Conservation (phyloP, 2,888 invertebrate species). For the Mythimna ferrago region DNA sequence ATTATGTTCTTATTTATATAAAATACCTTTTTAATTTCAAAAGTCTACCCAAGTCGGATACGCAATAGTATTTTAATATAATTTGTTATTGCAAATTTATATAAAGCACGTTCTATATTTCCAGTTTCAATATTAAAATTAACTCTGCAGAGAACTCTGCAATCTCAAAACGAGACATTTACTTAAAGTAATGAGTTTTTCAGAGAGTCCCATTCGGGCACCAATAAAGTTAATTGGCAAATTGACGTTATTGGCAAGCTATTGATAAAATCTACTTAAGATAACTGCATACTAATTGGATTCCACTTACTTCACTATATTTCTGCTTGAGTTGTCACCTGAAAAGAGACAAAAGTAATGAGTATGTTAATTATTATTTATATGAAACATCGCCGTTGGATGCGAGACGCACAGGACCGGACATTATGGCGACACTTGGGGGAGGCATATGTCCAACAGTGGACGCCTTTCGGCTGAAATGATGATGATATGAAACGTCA, state of each 20-base stretch:
- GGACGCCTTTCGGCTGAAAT: too few species aligned
- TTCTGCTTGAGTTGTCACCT: constrained; percentile 37
- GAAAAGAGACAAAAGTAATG: constrained; percentile 47
- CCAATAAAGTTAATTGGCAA: constrained; percentile 50
- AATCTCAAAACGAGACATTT: constrained; percentile 3
- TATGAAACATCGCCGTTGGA: background rate
- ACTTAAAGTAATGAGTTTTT: constrained; percentile 25
- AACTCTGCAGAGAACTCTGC: too few species aligned
- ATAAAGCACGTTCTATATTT: background rate
- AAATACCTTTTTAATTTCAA: too few species aligned
- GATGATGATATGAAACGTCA: too few species aligned
- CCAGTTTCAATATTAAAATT: background rate
- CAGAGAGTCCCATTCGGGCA: constrained; percentile 36
- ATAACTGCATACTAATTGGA: constrained; percentile 43
- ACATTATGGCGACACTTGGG: too few species aligned
- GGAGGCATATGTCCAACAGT: too few species aligned
- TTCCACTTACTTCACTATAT: constrained; percentile 55
- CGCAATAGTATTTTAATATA: too few species aligned
- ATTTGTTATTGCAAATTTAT: background rate
- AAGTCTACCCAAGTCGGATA: too few species aligned
- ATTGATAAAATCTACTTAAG: constrained; percentile 42
- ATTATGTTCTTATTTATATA: too few species aligned
- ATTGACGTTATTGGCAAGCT: constrained; percentile 41
- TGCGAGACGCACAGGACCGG: too few species aligned
- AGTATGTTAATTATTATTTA: constrained; percentile 13